phyloP scores from a whole-genome alignment of 2,113 vertebrate genomes.

The Nerophis ophidion region DNA sequence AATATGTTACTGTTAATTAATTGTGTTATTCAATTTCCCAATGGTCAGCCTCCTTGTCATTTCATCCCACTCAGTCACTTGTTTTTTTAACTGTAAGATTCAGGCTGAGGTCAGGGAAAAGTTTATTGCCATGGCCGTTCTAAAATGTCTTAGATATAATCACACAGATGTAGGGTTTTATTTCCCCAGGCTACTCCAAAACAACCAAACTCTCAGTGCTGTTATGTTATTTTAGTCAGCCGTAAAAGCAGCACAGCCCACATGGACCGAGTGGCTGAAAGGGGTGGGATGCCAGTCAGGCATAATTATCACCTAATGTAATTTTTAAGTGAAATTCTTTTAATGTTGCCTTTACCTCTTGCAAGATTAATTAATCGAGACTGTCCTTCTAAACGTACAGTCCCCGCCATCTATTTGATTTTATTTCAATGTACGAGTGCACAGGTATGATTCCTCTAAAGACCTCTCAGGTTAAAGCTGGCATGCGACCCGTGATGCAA shows the following conservation, averaged over 20 bases:
- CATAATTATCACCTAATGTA: conserved; percentile 1
- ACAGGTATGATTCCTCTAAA: conserved; percentile 23
- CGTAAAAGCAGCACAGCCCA: neutral
- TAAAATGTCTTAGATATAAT: conserved; percentile 2
- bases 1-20: too few species aligned
- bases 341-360: neutral
- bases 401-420: conserved; percentile 50
- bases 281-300: neutral
- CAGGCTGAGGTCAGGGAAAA: neutral
- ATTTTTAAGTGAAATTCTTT: neutral
- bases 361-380: neutral
- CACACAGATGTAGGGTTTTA: neutral
- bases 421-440: conserved; percentile 35
- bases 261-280: neutral
- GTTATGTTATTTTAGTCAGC: conserved; percentile 3
- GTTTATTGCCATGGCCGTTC: neutral
- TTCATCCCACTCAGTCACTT: neutral
- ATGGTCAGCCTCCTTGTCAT: neutral
- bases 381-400: conserved; percentile 9
- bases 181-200: neutral
- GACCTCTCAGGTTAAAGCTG: conserved; percentile 4
- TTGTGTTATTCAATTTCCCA: neutral
- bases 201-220: neutral
- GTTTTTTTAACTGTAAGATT: neutral
- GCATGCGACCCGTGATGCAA: conserved; percentile 6